These are phyloP conservation scores for Melanotaenia duboulayi DNA, from an alignment of 2,113 vertebrate genomes.

Conservation along the genomic window DNA sequence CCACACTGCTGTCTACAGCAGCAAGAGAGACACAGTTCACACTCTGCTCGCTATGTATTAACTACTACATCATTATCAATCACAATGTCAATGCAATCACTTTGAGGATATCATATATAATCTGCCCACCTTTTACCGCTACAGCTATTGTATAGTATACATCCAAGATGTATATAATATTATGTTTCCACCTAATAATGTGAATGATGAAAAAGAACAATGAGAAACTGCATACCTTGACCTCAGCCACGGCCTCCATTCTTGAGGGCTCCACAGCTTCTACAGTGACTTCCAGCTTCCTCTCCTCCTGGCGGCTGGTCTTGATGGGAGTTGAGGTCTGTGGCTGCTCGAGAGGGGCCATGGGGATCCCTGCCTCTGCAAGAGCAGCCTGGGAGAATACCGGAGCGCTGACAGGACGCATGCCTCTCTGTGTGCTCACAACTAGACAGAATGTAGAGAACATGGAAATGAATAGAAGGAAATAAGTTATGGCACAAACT, in stretches of 20 bases:
- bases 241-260: constrained; percentile 68
- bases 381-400: constrained; percentile 88
- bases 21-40: constrained; percentile 76
- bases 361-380: constrained; percentile 77
- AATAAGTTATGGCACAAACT: background rate
- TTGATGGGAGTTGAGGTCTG: constrained; percentile 78
- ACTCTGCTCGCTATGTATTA: constrained; percentile 28
- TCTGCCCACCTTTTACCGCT: background rate
- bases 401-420: constrained; percentile 90
- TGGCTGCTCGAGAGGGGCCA: constrained; percentile 69
- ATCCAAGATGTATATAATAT: background rate
- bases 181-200: no score
- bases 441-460: constrained; percentile 70
- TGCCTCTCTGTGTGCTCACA: constrained; percentile 83
- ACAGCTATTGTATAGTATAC: background rate
- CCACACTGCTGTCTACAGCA: constrained; percentile 87
- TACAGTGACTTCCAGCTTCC: constrained; percentile 79
- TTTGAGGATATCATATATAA: constrained; percentile 4
- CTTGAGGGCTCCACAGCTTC: constrained; percentile 81
- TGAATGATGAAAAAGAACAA: background rate
- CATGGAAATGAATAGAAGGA: constrained; percentile 19
- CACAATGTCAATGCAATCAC: background rate
- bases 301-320: constrained; percentile 73
- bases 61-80: background rate
- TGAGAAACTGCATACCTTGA: constrained; percentile 79